Evolutionary conservation across 53 echinoderm and acorn worm species (phyloP).

Genomic region (Zoroaster sp.): DNA sequence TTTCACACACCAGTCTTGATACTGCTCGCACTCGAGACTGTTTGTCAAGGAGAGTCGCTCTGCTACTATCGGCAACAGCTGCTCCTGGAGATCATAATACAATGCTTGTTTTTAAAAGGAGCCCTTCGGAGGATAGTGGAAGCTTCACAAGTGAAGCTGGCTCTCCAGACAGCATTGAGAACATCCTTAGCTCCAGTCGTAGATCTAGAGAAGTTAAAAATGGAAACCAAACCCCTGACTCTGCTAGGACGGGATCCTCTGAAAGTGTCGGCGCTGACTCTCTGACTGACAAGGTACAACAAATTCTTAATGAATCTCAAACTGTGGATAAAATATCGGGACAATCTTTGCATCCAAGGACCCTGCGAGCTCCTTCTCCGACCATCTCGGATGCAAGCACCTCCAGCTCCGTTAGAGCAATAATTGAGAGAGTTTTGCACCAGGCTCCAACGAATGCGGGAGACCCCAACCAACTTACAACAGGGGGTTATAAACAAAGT

Average conservation of each 20-base stretch:
- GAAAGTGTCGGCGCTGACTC: conserved; percentile 65
- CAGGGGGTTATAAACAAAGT: background rate
- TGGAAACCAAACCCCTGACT: conserved; percentile 45
- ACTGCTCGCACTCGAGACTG: conserved; percentile 69
- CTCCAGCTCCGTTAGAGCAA: conserved; percentile 93
- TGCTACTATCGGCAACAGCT: conserved; percentile 64
- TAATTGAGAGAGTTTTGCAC: conserved; percentile 80
- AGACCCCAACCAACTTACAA: conserved; percentile 21
- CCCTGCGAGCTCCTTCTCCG: conserved; percentile 40
- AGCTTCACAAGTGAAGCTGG: conserved; percentile 81
- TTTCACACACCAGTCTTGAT: conserved; percentile 46
- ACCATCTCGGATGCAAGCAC: conserved; percentile 90
- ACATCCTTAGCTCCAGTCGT: conserved; percentile 6
- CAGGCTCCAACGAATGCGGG: conserved; percentile 61
- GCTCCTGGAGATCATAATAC: conserved; percentile 18
- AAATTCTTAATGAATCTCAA: conserved; percentile 73
- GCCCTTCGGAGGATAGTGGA: conserved; percentile 61
- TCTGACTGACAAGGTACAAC: conserved; percentile 69
- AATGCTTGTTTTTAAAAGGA: background rate
- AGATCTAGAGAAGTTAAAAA: background rate
- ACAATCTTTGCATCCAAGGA: background rate
- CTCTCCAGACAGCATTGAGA: conserved; percentile 95
- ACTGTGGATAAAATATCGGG: conserved; percentile 46
- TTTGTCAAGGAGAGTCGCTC: conserved; percentile 82
- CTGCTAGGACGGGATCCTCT: conserved; percentile 34